Base-by-base conservation (phyloP, 2,888 invertebrate genomes). In the Plemyria rubiginata region DNA sequence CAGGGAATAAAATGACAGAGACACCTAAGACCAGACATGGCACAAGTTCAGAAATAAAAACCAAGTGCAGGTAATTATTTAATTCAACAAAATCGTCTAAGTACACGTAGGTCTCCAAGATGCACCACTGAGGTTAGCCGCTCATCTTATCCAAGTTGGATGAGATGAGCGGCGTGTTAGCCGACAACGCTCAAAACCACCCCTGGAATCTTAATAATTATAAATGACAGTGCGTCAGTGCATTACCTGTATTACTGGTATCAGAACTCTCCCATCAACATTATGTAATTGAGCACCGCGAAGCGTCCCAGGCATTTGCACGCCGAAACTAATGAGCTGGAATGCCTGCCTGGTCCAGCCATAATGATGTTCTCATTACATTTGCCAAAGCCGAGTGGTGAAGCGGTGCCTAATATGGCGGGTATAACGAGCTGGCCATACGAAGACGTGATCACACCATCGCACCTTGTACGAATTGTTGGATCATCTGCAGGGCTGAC, bases 361-460 rank as follows among this genome's bases (percentile, higher is more conserved):
- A 54, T 66, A 66, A 62, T 62, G 56, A 62, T 65, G 66, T 64
- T 71, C 69, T 65, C 71, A 71, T 71, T 71, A 69, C 57, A 62
- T 60, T 66, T 60, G 65, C 67, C 67, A 62, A 66, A 68, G 64
- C 49, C 58, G 65, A 60, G 57, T 55, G 46, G 54, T 58, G 65
- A 54, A 51, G 53, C 72, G 74, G 74, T 61, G 66, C 76, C 76
- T 64, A 74, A 74, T 76, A 76, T 70, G 76, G 76, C 67, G 38
- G 60, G 45, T 29, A 57, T 76, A 76, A 76, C 75, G 72, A 74
- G 71, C 13, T 9, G 32, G 57, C 48, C 71, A 68, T 71, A 70
- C 54, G 61, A 53, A 68, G 64, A 55, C 43, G 56, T 54, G 64
- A 63, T 61, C 65, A 59, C 59, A 57, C 55, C 63, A 62, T 64